Percentiles rank a stretch among this genome's conserved stretches.
phyloP scores from a whole-genome alignment of 2,797 vertebrate genomes.

The Pipistrellus kuhlii region DNA sequence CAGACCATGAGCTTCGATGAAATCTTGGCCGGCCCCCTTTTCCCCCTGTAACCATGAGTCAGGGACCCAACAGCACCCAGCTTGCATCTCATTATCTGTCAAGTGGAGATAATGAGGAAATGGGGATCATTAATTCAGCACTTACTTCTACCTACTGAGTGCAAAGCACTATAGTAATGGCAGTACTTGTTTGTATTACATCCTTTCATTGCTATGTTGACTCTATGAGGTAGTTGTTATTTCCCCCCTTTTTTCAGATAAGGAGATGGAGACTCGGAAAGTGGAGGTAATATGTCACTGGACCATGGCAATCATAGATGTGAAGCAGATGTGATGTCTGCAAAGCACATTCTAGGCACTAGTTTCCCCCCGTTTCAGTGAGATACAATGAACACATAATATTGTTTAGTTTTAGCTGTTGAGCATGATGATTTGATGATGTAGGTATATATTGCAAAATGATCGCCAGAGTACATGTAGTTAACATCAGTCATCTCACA shows the following conservation, averaged over 20 bases:
- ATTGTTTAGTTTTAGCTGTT: neutral
- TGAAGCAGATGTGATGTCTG: neutral
- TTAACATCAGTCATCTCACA: neutral
- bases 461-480: neutral
- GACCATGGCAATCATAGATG: neutral
- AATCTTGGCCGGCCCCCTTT: neutral
- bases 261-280: constrained; percentile 3
- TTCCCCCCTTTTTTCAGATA: neutral
- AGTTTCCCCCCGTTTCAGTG: neutral
- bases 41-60: neutral
- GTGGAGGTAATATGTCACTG: neutral
- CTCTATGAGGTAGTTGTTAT: neutral
- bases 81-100: neutral
- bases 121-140: neutral
- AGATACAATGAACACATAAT: neutral
- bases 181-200: neutral
- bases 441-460: neutral
- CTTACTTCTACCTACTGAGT: neutral
- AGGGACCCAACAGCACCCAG: neutral
- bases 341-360: neutral
- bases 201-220: neutral
- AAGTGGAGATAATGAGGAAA: neutral
- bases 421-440: neutral
- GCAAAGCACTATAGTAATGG: neutral
- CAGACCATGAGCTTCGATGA: neutral